Conservation (phyloP, 2,888 invertebrate species). For the Calameuta pallipes region DNA sequence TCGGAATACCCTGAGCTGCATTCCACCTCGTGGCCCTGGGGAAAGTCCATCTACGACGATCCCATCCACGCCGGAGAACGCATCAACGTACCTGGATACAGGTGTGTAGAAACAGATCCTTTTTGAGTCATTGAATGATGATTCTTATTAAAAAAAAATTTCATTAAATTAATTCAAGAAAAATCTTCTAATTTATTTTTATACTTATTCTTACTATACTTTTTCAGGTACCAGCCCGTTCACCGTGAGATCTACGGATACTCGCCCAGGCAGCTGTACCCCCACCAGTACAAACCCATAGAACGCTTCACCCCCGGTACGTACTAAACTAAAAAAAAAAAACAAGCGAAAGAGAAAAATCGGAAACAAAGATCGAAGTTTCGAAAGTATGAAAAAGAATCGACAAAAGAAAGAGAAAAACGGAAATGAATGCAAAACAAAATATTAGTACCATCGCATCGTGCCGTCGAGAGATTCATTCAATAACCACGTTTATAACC, state of each 20-base stretch:
- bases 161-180: not conserved
- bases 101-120: conserved; percentile 55
- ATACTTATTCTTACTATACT: not conserved
- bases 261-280: conserved; percentile 87
- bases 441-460: conserved; percentile 13
- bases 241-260: conserved; percentile 92
- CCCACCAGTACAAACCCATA: conserved; percentile 83
- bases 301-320: conserved; percentile 88
- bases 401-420: conserved; percentile 11
- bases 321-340: conserved; percentile 66
- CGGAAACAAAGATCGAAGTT: conserved; percentile 18
- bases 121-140: not conserved
- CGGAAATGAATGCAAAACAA: not conserved
- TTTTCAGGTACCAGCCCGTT: conserved; percentile 79
- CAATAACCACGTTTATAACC: conserved; percentile 31
- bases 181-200: not conserved
- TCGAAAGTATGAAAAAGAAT: conserved; percentile 19
- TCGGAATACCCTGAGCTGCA: conserved; percentile 81
- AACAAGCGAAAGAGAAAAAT: conserved; percentile 21
- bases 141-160: not conserved
- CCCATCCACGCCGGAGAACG: conserved; percentile 84
- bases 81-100: conserved; percentile 89
- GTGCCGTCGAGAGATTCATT: conserved; percentile 22
- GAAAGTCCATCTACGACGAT: conserved; percentile 90
- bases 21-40: conserved; percentile 79